These are phyloP conservation scores for Gymnosoma rotundatum DNA, from an alignment of 2,888 invertebrate genomes.

Conservation along the genomic window DNA sequence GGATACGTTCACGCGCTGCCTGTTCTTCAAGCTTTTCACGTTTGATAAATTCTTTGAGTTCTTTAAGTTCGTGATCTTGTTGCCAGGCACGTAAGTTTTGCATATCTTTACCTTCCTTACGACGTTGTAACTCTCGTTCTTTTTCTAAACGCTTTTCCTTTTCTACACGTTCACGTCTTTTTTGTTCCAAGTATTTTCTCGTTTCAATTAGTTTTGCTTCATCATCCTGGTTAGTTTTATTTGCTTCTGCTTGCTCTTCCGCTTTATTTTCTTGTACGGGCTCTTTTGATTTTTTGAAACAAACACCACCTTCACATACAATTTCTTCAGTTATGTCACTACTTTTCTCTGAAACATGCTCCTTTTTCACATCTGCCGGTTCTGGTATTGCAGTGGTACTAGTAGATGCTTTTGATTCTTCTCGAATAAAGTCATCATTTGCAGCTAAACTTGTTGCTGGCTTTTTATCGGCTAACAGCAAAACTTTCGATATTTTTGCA, in stretches of 20 bases:
- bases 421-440: constrained; percentile 44
- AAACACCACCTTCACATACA: constrained; percentile 84
- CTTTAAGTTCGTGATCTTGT: constrained; percentile 88
- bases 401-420: constrained; percentile 47
- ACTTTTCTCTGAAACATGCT: background rate
- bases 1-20: constrained; percentile 88
- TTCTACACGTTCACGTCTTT: constrained; percentile 80
- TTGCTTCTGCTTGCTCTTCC: background rate
- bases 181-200: constrained; percentile 76
- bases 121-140: constrained; percentile 87
- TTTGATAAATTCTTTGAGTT: constrained; percentile 84
- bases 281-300: constrained; percentile 77
- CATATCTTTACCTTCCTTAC: constrained; percentile 88
- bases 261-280: background rate
- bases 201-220: constrained; percentile 71
- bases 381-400: background rate
- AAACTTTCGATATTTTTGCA: constrained; percentile 86
- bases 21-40: constrained; percentile 90
- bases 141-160: constrained; percentile 82
- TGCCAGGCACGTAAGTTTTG: constrained; percentile 88
- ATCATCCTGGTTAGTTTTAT: constrained; percentile 10
- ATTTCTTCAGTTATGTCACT: constrained; percentile 73
- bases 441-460: constrained; percentile 6
- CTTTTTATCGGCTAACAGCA: constrained; percentile 73
- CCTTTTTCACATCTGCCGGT: background rate